phyloP scores from a whole-genome alignment of 2,797 vertebrate genomes.

The Myoxocephalus aenaeus region DNA sequence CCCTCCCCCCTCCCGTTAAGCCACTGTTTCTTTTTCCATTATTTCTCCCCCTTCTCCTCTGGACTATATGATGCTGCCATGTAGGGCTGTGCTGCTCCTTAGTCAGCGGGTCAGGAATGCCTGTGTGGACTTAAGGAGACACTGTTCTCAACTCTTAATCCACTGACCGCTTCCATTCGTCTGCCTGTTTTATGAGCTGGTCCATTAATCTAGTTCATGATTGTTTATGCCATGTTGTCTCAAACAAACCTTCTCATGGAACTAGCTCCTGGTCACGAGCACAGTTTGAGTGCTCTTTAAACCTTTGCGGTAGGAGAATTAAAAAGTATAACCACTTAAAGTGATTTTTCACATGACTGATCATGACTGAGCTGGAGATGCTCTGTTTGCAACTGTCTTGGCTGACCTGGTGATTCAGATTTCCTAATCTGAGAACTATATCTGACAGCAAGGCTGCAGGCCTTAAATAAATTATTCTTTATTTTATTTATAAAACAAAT shows the following conservation, averaged over 20 bases:
- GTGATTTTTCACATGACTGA: not conserved
- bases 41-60: slow-evolving; percentile 25
- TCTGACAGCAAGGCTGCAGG: not conserved
- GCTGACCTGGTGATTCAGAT: not conserved
- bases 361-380: slow-evolving; percentile 7
- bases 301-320: not conserved
- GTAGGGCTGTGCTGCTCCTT: slow-evolving; percentile 69
- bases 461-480: not conserved
- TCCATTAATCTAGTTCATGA: not conserved
- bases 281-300: not conserved
- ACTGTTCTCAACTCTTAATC: slow-evolving; percentile 30
- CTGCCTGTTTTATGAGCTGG: slow-evolving; percentile 9
- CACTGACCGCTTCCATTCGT: not conserved
- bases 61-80: slow-evolving; percentile 69
- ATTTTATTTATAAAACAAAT: not conserved
- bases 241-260: not conserved
- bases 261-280: not conserved
- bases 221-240: not conserved
- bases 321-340: slow-evolving; percentile 6
- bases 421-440: not conserved
- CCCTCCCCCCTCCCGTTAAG: slow-evolving; percentile 18
- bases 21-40: slow-evolving; percentile 54
- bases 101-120: slow-evolving; percentile 69
- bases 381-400: not conserved
- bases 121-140: slow-evolving; percentile 40